A percentile compares a stretch with the other conserved stretches of the same genome.
Conservation (phyloP, 2,797 vertebrate species). For the Oreortyx pictus region DNA sequence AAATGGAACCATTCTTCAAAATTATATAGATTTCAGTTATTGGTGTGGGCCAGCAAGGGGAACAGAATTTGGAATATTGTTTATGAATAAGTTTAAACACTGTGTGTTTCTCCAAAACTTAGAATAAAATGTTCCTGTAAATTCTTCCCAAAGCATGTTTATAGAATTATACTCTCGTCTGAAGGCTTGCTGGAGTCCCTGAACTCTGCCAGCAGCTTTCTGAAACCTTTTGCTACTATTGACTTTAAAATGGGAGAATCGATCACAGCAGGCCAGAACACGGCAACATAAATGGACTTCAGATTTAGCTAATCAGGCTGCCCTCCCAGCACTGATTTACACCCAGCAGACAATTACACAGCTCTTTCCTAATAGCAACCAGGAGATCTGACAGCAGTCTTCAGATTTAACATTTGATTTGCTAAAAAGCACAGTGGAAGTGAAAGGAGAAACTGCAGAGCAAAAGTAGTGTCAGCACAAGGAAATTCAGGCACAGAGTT, state of each 20-base stretch:
- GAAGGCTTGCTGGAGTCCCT: neutral
- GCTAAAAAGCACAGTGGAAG: neutral
- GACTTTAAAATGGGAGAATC: neutral
- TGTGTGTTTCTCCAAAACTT: neutral
- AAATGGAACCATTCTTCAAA: conserved; percentile 44
- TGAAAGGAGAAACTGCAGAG: neutral
- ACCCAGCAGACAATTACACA: rapidly evolving
- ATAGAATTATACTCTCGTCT: neutral
- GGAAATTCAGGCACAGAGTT: neutral
- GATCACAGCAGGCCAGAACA: neutral
- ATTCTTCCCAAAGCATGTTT: neutral
- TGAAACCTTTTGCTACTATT: neutral
- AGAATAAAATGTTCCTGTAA: neutral
- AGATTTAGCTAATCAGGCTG: neutral
- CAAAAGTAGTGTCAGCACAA: neutral
- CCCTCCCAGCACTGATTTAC: neutral
- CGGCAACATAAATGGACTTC: neutral
- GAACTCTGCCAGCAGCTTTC: neutral
- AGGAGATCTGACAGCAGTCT: neutral
- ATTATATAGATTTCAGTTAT: neutral
- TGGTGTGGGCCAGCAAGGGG: neutral
- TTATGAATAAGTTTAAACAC: neutral
- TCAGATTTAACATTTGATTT: neutral
- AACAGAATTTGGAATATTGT: conserved; percentile 27
- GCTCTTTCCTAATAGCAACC: neutral